These are phyloP conservation scores for Styela plicata DNA, from an alignment of 23 tunicate species.

Conservation along the genomic window DNA sequence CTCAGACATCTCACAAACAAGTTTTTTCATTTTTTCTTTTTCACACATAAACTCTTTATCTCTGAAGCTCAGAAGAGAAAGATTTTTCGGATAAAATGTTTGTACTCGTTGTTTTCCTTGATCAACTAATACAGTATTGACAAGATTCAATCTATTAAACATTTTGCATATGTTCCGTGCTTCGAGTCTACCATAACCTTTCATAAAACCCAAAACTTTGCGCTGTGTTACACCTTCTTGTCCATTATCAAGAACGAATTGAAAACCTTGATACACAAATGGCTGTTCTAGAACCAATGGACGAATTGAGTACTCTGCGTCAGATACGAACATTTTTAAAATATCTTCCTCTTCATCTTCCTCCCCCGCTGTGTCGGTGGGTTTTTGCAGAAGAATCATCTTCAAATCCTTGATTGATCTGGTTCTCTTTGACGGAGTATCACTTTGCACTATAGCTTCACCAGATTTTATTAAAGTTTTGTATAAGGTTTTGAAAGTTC, in stretches of 20 bases:
- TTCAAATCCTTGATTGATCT: not conserved
- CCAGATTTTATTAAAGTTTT: not conserved
- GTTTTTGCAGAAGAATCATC: not conserved
- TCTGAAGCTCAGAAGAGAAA: slow-evolving; percentile 35
- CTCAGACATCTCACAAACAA: not conserved
- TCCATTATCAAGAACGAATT: slow-evolving; percentile 38
- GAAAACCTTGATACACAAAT: slow-evolving; percentile 45
- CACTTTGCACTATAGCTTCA: not conserved
- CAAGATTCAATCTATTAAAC: slow-evolving; percentile 35
- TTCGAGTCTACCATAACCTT: slow-evolving; percentile 69
- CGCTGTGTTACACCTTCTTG: slow-evolving; percentile 66
- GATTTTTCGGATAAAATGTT: slow-evolving; percentile 51
- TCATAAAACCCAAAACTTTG: slow-evolving; percentile 31
- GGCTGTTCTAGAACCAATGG: slow-evolving; percentile 65
- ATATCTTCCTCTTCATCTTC: slow-evolving; percentile 18
- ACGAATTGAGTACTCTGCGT: not conserved
- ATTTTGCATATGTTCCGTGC: slow-evolving; percentile 53
- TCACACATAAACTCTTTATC: slow-evolving; percentile 57
- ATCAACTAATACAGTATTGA: slow-evolving; percentile 68
- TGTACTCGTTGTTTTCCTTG: slow-evolving; percentile 56
- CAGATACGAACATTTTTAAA: not conserved
- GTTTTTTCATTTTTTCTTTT: slow-evolving; percentile 51
- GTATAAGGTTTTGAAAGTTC: slow-evolving; percentile 2
- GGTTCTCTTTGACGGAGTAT: not conserved
- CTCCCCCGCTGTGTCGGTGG: slow-evolving; percentile 1